A percentile compares a stretch with the other conserved stretches of the same genome.
phyloP scores from a whole-genome alignment of 2,888 invertebrate genomes.

The Melikaiella ostensackeni region DNA sequence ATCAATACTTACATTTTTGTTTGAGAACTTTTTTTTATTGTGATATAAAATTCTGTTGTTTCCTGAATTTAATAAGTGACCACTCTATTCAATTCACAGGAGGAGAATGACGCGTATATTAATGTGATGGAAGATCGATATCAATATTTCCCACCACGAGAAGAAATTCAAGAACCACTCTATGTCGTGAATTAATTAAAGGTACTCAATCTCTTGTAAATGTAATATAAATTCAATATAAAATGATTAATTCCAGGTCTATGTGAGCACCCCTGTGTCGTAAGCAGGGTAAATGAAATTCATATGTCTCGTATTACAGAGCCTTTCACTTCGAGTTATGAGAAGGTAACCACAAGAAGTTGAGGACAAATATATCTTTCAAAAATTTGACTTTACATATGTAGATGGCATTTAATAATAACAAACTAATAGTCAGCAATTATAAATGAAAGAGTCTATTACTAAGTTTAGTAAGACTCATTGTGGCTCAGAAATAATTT shows the following conservation, averaged over 20 bases:
- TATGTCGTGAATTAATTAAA: not conserved
- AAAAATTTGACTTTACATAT: not conserved
- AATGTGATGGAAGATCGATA: constrained; percentile 9
- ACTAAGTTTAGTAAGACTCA: too few species aligned
- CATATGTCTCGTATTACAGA: not conserved
- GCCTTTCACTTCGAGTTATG: constrained; percentile 2
- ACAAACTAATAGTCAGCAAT: too few species aligned
- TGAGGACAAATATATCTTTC: not conserved
- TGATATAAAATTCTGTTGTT: not conserved
- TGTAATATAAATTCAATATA: not conserved
- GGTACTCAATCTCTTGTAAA: not conserved
- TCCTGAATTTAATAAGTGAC: not conserved
- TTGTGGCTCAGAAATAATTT: too few species aligned
- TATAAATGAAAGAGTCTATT: too few species aligned
- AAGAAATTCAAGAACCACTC: constrained; percentile 17
- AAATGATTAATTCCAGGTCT: not conserved
- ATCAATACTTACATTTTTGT: too few species aligned
- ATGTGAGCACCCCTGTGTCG: not conserved
- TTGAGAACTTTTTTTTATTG: not conserved
- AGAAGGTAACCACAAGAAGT: not conserved
- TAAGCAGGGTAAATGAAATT: not conserved
- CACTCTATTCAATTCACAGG: not conserved
- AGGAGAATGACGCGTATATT: not conserved
- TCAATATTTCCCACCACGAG: constrained; percentile 4
- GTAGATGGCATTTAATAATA: too few species aligned